Evolutionary conservation across 2,888 invertebrate species (phyloP).

Genomic region (Gymnocheta viridis): DNA sequence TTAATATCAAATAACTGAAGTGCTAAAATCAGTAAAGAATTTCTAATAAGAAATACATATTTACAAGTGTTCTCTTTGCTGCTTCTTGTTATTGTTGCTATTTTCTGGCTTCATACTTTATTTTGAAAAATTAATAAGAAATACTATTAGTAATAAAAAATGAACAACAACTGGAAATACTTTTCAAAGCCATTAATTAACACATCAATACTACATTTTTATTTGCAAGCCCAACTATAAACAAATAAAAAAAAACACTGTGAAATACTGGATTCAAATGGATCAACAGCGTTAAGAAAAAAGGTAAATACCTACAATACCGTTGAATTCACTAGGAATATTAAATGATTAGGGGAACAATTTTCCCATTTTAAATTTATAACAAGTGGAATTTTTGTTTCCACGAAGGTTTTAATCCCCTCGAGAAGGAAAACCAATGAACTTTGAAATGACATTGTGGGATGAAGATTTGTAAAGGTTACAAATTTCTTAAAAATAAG

Average conservation of each 20-base stretch:
- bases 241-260: not conserved
- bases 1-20: conserved; percentile 6
- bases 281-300: not conserved
- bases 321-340: no score
- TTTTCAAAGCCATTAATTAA: conserved; percentile 1
- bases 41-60: conserved; percentile 38
- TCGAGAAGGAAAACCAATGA: no score
- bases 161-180: not conserved
- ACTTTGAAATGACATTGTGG: no score
- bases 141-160: not conserved
- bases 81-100: not conserved
- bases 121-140: conserved; percentile 14
- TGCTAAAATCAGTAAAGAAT: conserved; percentile 16
- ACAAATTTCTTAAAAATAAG: no score
- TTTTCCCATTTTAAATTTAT: no score
- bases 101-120: not conserved
- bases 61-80: conserved; percentile 23
- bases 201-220: not conserved
- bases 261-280: not conserved
- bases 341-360: no score
- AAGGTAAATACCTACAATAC: no score
- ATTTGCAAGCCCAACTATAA: not conserved
- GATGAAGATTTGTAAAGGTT: no score
- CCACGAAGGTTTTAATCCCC: no score
- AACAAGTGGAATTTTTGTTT: no score